These are phyloP conservation scores for Apotomis betuletana DNA, from an alignment of 2,888 invertebrate genomes.

Conservation along the genomic window DNA sequence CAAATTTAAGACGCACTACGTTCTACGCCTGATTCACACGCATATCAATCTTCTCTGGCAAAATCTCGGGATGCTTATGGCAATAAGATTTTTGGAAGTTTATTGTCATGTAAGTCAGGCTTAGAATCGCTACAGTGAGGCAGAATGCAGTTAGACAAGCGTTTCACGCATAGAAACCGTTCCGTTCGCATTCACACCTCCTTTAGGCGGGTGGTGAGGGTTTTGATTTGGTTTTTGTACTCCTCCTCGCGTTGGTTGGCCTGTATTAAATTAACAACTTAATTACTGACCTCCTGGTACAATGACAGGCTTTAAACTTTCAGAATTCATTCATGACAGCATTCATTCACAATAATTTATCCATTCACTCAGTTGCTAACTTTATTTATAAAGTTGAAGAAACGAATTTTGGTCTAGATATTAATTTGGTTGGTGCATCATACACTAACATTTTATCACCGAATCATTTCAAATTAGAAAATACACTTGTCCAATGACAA, in stretches of 20 bases:
- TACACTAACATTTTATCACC: constrained; percentile 43
- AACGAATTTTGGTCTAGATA: constrained; percentile 27
- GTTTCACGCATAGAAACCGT: constrained; percentile 67
- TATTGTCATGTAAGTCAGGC: constrained; percentile 54
- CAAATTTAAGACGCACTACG: constrained; percentile 61
- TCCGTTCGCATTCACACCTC: constrained; percentile 89
- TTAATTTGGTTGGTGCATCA: constrained; percentile 75
- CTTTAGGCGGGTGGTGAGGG: constrained; percentile 99
- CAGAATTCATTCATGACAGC: not conserved
- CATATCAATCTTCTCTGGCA: constrained; percentile 43
- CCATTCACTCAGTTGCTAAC: constrained; percentile 46
- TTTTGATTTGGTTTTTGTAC: constrained; percentile 99
- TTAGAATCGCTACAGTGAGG: constrained; percentile 62
- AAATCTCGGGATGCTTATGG: not conserved
- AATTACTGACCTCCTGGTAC: constrained; percentile 51
- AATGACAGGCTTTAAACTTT: not conserved
- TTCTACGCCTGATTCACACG: constrained; percentile 63
- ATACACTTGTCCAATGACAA: not conserved
- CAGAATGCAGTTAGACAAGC: constrained; percentile 79
- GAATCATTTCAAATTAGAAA: not conserved
- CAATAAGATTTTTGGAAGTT: not conserved
- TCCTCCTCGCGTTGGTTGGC: constrained; percentile 99
- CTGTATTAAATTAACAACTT: constrained; percentile 82
- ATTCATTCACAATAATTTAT: constrained; percentile 44
- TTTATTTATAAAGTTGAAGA: constrained; percentile 10